Evolutionary conservation across 1,140 invertebrate genomes (phyloP).

Genomic region (Neotoxoptera formosana): DNA sequence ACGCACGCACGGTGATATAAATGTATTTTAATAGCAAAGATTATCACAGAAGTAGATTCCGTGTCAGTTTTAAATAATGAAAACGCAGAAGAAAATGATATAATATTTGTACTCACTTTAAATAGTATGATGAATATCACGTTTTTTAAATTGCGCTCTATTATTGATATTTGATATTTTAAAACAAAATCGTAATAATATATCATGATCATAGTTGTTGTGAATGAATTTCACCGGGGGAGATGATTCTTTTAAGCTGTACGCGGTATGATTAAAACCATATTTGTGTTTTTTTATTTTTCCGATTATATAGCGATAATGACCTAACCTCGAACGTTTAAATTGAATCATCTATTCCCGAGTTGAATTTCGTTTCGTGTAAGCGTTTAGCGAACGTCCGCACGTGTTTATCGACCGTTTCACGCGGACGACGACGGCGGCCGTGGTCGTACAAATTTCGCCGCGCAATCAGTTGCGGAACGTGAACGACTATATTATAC

Average conservation of each 20-base stretch:
- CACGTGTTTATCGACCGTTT: neutral
- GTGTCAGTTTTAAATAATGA: neutral
- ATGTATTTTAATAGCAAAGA: neutral
- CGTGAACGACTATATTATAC: constrained; percentile 11
- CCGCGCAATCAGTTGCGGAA: neutral
- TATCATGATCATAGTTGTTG: neutral
- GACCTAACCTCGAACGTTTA: neutral
- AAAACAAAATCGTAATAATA: neutral
- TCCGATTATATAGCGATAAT: neutral
- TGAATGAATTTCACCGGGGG: neutral
- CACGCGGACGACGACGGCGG: neutral
- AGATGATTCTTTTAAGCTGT: neutral
- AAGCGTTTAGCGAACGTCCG: neutral
- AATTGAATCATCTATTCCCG: neutral
- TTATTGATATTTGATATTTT: neutral
- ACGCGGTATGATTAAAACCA: neutral
- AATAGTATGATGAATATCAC: neutral
- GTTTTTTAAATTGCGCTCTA: neutral
- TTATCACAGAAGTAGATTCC: neutral
- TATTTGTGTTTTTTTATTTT: neutral
- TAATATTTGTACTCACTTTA: neutral
- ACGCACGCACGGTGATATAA: neutral
- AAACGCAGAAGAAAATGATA: neutral
- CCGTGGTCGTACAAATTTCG: neutral
- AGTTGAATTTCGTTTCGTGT: neutral